These are phyloP conservation scores for Meandrusa payeni DNA, from an alignment of 2,888 invertebrate genomes.

Conservation along the genomic window DNA sequence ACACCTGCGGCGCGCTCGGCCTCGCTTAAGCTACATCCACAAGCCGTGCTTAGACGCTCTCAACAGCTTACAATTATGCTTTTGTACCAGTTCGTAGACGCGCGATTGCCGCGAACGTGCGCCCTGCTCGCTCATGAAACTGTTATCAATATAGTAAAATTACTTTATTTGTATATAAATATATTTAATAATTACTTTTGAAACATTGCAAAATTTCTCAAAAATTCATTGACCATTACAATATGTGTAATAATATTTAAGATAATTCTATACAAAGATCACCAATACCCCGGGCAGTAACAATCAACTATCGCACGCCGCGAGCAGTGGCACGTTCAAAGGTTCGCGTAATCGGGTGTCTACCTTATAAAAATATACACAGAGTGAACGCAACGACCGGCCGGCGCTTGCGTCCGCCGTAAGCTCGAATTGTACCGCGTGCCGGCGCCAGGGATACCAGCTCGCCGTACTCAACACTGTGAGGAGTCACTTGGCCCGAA, in stretches of 20 bases:
- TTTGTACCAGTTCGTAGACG: constrained; percentile 67
- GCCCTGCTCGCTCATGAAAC: constrained; percentile 13
- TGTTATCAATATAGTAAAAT: constrained; percentile 13
- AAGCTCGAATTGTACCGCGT: constrained; percentile 7
- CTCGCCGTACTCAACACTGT: constrained; percentile 3
- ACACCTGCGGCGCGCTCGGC: constrained; percentile 32
- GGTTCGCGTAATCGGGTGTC: constrained; percentile 62
- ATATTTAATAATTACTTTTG: constrained; percentile 11
- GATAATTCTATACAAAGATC: constrained; percentile 1
- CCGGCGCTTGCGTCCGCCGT: background rate
- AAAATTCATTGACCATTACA: constrained; percentile 13
- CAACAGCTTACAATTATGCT: constrained; percentile 60
- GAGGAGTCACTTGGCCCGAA: background rate
- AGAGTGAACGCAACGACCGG: constrained; percentile 27
- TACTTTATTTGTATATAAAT: constrained; percentile 6
- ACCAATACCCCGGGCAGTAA: constrained; percentile 7
- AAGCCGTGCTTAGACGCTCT: constrained; percentile 30
- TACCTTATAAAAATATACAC: constrained; percentile 53
- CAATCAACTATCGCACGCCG: background rate
- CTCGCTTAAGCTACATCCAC: constrained; percentile 33
- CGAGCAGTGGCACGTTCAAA: constrained; percentile 19
- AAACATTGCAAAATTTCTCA: constrained; percentile 18
- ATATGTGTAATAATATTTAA: too few relatives aligned
- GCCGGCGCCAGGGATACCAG: background rate
- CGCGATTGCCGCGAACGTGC: constrained; percentile 48